These are phyloP conservation scores for Phataginus tricuspis DNA, from an alignment of 2,797 vertebrate species.

Conservation along the genomic window DNA sequence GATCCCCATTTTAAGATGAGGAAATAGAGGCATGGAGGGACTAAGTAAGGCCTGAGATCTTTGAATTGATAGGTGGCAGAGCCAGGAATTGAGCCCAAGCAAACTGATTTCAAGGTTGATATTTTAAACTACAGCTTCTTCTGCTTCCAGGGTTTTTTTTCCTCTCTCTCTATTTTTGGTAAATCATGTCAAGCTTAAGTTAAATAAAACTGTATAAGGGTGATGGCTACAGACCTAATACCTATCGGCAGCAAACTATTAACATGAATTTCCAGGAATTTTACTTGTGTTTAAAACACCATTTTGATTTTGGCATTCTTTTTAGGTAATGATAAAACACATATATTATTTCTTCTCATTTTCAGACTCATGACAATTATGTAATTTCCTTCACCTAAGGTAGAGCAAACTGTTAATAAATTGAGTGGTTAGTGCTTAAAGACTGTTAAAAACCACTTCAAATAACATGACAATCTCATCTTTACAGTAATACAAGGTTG, in stretches of 20 bases:
- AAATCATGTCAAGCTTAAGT: not conserved
- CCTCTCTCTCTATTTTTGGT: not conserved
- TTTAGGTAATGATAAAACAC: constrained; percentile 53
- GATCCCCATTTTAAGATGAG: not conserved
- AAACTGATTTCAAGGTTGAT: not conserved
- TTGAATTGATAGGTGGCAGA: not conserved
- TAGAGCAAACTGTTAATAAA: constrained; percentile 77
- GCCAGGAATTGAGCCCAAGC: not conserved
- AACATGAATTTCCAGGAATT: not conserved
- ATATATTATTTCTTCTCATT: constrained; percentile 55
- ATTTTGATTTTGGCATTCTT: constrained; percentile 36
- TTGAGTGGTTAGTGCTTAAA: constrained; percentile 75
- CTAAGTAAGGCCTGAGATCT: not conserved
- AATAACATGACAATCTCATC: constrained; percentile 81
- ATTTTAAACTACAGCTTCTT: constrained; percentile 31
- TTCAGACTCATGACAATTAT: constrained; percentile 72
- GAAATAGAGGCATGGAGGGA: not conserved
- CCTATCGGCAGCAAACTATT: not conserved
- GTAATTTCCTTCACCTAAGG: constrained; percentile 74
- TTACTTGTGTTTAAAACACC: constrained; percentile 28
- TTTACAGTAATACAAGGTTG: constrained; percentile 79
- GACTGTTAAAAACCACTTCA: constrained; percentile 81
- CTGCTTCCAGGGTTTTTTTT: not conserved
- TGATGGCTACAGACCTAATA: not conserved
- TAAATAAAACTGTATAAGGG: not conserved